Conservation (phyloP, 2,888 invertebrate genomes). For the Xestia sexstrigata region DNA sequence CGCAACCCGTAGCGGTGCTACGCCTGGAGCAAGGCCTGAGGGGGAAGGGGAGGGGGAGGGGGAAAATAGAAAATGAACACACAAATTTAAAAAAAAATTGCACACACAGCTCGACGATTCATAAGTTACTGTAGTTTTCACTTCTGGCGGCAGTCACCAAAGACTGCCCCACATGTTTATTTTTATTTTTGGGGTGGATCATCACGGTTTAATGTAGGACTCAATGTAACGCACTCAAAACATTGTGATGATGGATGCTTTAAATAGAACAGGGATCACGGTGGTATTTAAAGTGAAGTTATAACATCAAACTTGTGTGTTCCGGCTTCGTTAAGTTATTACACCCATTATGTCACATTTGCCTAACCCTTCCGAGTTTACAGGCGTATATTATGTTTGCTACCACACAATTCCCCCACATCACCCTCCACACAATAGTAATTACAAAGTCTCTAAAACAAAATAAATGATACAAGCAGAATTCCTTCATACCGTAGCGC, state of each 20-base stretch:
- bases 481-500: slow-evolving; percentile 31
- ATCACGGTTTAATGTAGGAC: not conserved
- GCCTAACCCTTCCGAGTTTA: not conserved
- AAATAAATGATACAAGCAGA: slow-evolving; percentile 27
- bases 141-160: too few species aligned
- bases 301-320: not conserved
- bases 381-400: not conserved
- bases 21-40: too few species aligned
- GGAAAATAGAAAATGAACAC: too few species aligned
- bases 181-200: not conserved
- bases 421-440: slow-evolving; percentile 8
- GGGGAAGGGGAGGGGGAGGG: too few species aligned
- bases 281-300: not conserved
- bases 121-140: too few species aligned
- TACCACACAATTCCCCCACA: not conserved
- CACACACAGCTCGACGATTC: too few species aligned
- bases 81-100: too few species aligned
- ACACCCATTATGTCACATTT: not conserved
- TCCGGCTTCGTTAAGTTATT: not conserved
- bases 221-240: not conserved
- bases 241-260: not conserved
- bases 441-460: slow-evolving; percentile 37
- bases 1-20: too few species aligned
- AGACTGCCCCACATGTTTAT: too few species aligned
- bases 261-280: not conserved